Evolutionary conservation across 2,113 vertebrate species (phyloP).

Genomic region (Cyphomyrus plagiostoma): DNA sequence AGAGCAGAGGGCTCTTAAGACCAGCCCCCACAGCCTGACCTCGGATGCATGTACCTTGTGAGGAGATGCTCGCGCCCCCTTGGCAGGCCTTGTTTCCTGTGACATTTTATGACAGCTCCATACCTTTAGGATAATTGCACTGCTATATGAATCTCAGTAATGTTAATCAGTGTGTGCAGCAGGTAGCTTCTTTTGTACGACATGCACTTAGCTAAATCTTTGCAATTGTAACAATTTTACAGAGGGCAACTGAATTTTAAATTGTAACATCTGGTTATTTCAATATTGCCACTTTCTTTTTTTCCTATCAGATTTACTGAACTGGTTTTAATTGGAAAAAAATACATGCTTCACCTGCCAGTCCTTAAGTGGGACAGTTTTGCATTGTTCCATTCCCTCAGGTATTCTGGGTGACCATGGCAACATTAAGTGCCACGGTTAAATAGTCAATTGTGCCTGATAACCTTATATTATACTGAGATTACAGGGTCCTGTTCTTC

Average conservation of each 20-base stretch:
- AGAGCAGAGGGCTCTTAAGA: background rate
- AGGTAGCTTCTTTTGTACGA: background rate
- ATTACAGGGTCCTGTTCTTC: background rate
- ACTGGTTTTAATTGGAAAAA: background rate
- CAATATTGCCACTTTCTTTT: background rate
- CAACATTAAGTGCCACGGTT: background rate
- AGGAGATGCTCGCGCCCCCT: background rate
- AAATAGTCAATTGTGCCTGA: background rate
- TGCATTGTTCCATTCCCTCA: background rate
- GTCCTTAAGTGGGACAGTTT: background rate
- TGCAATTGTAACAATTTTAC: background rate
- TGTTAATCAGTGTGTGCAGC: background rate
- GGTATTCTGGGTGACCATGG: background rate
- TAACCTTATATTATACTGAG: background rate
- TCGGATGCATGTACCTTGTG: background rate
- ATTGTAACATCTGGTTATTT: background rate
- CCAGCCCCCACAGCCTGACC: background rate
- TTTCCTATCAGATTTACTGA: background rate
- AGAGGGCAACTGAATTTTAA: background rate
- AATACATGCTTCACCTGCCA: background rate
- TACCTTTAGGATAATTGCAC: background rate
- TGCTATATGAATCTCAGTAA: background rate
- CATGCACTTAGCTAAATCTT: background rate
- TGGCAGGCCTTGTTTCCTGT: background rate
- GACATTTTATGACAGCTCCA: constrained; percentile 7